Evolutionary conservation across 2,113 vertebrate species (phyloP), one percentile per base, ranked within the genome.

Genomic region (Pantherophis guttatus): DNA sequence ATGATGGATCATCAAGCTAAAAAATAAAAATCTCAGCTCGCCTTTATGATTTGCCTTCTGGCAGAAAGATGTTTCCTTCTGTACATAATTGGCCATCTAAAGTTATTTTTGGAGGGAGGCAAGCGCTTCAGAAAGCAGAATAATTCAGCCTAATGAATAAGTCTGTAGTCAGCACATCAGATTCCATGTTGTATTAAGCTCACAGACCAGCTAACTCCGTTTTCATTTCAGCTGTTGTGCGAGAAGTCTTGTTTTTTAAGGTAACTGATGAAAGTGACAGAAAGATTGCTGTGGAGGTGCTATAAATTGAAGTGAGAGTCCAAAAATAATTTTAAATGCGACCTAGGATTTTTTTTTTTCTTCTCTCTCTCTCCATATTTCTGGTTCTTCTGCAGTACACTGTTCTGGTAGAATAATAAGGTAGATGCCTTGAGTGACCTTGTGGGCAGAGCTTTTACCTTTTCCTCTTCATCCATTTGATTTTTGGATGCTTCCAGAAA

Each of bases 131-230:
- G 87, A 92, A 58, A 94, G 10, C 9, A 86, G 23, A 89, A 94
- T 89, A 91, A 88, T 85, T 93, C 44, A 53, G 70, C 55, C 90
- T 93, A 89, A 93, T 93, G 93, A 91, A 89, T 44, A 94, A 50
- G 23, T 86, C 33, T 55, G 44, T 39, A 58, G 59, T 91, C 53
- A 88, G 93, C 26, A 91, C 39, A 89, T n/a, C 44, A 62, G n/a
- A 86, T 15, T 17, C 62, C 65, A n/a, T 33, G 58, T 26, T 15
- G 29, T 81, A 59, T 54, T 89, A 91, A 86, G 70, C 70, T 89
- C 54, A 44, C 8, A 65, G 90, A 62, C 89, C 87, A 55, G 70
- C 55, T 89, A 62, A 48, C 91, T n/a, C 52, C 1, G 9, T n/a
- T 92, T 33, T 15, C 24, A 86, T 5, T 5, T 54, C 87, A 94